phyloP scores from a whole-genome alignment of 1,140 invertebrate genomes.

The Colletes gigas region DNA sequence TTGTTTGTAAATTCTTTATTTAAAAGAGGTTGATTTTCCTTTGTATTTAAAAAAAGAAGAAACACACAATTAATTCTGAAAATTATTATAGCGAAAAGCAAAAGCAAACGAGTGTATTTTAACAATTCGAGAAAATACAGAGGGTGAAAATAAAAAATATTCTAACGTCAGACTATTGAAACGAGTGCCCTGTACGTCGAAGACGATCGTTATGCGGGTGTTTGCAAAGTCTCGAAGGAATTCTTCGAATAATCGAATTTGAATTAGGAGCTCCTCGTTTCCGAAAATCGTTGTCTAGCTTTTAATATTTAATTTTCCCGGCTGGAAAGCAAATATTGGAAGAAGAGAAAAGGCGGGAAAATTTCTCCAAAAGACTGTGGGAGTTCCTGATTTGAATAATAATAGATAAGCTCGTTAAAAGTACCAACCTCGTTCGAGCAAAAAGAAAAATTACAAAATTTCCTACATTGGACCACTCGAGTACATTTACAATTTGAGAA shows the following conservation, averaged over 20 bases:
- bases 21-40: too few relatives aligned
- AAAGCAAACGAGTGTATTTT: too few relatives aligned
- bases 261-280: neutral
- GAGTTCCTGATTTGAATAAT: neutral
- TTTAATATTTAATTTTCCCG: neutral
- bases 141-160: too few relatives aligned
- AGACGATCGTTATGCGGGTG: conserved; percentile 39
- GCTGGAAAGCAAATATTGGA: neutral
- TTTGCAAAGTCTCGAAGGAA: neutral
- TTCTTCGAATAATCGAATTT: neutral
- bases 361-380: neutral
- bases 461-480: too few relatives aligned
- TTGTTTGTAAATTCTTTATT: too few relatives aligned
- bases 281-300: neutral
- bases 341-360: neutral
- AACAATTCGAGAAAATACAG: too few relatives aligned
- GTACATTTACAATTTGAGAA: too few relatives aligned
- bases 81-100: too few relatives aligned
- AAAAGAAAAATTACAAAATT: neutral
- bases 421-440: neutral
- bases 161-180: too few relatives aligned
- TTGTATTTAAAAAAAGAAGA: too few relatives aligned
- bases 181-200: neutral
- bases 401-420: conserved; percentile 8
- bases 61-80: too few relatives aligned